Evolutionary conservation across 1,140 invertebrate species (phyloP).

Genomic region (Sinella curviseta): DNA sequence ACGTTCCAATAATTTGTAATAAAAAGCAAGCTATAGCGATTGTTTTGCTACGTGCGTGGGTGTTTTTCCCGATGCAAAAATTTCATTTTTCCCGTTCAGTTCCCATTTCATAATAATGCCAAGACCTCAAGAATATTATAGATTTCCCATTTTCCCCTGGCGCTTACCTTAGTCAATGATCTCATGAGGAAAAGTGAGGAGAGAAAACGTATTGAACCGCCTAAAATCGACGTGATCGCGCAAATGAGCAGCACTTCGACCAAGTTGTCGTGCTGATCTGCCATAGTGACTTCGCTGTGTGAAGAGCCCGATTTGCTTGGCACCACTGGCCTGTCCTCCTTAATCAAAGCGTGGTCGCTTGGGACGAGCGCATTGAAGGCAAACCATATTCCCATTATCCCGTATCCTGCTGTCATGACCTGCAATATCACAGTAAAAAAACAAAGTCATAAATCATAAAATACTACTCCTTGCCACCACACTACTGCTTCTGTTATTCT

Average conservation of each 20-base stretch:
- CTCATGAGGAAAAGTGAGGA: conserved; percentile 43
- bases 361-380: conserved; percentile 45
- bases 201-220: conserved; percentile 46
- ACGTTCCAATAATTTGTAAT: too few species aligned
- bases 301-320: neutral
- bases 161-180: conserved; percentile 44
- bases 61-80: too few species aligned
- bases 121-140: neutral
- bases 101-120: neutral
- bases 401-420: conserved; percentile 41
- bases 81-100: too few species aligned
- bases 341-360: conserved; percentile 31
- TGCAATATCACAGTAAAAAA: conserved; percentile 10
- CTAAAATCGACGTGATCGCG: conserved; percentile 41
- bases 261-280: conserved; percentile 7
- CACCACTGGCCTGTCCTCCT: conserved; percentile 13
- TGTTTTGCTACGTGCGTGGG: too few species aligned
- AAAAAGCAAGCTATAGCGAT: too few species aligned
- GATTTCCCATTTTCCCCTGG: too few species aligned
- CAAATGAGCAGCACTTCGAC: conserved; percentile 41
- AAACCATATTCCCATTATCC: conserved; percentile 49
- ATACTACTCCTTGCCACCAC: neutral
- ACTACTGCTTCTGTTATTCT: too few species aligned
- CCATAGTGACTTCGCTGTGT: conserved; percentile 14
- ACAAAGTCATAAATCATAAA: neutral